A percentile compares a stretch with the other conserved stretches of the same genome.
Evolutionary conservation across 2,113 vertebrate genomes (phyloP).

Genomic region (Ancistrus triradiatus): DNA sequence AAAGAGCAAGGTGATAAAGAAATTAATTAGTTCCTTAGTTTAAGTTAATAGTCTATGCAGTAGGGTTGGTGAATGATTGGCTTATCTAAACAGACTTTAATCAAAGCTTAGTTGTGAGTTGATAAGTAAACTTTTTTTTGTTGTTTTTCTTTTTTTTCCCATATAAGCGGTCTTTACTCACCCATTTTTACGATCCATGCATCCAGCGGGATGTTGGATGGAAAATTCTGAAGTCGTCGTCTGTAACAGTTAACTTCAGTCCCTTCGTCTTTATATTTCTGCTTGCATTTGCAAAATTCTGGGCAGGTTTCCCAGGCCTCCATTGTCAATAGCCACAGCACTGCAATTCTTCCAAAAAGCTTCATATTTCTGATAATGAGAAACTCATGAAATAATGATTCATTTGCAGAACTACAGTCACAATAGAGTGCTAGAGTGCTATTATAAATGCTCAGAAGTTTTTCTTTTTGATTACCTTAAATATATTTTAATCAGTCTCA

Average conservation of each 20-base stretch:
- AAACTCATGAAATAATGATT: constrained; percentile 9
- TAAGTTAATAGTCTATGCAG: no score
- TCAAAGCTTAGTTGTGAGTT: no score
- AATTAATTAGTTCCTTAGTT: no score
- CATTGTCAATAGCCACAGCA: constrained; percentile 42
- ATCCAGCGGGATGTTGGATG: constrained; percentile 60
- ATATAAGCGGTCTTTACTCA: constrained; percentile 32
- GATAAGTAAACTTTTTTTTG: no score
- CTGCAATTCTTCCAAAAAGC: constrained; percentile 32
- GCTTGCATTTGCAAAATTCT: constrained; percentile 58
- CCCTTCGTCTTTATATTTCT: constrained; percentile 49
- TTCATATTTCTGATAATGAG: constrained; percentile 44
- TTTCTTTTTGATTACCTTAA: constrained; percentile 25
- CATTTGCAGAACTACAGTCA: constrained; percentile 18
- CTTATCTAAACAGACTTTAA: no score
- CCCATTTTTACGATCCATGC: constrained; percentile 69
- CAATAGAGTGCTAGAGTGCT: constrained; percentile 2
- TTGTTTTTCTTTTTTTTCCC: no score
- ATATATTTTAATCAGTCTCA: neutral
- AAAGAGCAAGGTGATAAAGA: no score
- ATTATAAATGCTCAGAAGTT: no score
- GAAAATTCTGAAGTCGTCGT: constrained; percentile 57
- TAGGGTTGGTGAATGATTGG: no score
- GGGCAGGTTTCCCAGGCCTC: constrained; percentile 56
- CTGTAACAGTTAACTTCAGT: constrained; percentile 68